These are phyloP conservation scores for Neotoma lepida DNA, from an alignment of 2,113 vertebrate species.

Conservation along the genomic window DNA sequence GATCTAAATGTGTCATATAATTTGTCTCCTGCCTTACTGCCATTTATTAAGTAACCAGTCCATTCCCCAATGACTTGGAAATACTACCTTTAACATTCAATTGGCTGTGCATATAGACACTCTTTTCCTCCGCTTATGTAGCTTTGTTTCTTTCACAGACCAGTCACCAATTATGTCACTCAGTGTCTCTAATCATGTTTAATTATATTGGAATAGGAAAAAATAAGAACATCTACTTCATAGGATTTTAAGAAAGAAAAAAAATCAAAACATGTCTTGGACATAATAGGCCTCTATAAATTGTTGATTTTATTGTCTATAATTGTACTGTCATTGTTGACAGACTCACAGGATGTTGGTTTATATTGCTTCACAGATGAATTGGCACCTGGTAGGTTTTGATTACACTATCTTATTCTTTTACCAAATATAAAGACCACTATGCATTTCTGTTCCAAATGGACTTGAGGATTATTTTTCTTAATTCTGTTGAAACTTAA, in stretches of 20 bases:
- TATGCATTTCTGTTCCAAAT: not conserved
- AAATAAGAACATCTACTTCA: not conserved
- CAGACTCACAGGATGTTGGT: not conserved
- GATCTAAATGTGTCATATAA: not conserved
- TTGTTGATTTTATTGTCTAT: not conserved
- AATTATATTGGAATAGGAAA: not conserved
- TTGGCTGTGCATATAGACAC: not conserved
- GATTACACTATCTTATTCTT: not conserved
- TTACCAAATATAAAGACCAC: not conserved
- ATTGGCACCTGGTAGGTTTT: not conserved
- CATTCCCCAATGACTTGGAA: not conserved
- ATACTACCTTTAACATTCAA: not conserved
- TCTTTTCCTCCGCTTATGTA: not conserved
- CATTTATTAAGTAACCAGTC: not conserved
- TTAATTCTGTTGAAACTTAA: constrained; percentile 4
- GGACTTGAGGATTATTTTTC: not conserved
- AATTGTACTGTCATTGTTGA: not conserved
- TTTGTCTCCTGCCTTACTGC: not conserved
- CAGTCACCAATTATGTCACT: not conserved
- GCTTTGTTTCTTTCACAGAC: not conserved
- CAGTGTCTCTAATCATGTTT: not conserved
- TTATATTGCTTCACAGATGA: not conserved
- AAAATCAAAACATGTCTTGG: not conserved
- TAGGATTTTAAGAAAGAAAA: not conserved
- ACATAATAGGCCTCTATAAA: not conserved